Evolutionary conservation across 2,797 vertebrate species (phyloP).

Genomic region (Varecia variegata): DNA sequence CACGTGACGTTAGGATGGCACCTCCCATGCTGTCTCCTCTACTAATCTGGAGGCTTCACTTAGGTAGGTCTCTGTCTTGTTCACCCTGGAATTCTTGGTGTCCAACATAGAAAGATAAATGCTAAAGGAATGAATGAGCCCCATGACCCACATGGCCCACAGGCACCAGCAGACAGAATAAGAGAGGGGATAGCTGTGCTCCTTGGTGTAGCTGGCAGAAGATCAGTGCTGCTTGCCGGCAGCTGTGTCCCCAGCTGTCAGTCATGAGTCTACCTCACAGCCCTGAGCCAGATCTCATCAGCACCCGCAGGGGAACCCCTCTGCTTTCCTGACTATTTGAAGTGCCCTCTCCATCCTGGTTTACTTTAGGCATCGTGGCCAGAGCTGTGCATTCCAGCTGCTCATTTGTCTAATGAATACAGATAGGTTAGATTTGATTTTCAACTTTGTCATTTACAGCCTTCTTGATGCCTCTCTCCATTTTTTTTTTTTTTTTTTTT

Average conservation of each 20-base stretch:
- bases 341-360: not conserved
- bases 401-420: not conserved
- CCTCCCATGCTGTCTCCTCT: not conserved
- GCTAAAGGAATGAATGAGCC: not conserved
- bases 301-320: not conserved
- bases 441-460: not conserved
- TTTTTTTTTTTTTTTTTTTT: not conserved
- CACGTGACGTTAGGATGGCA: fast-evolving
- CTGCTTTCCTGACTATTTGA: not conserved
- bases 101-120: not conserved
- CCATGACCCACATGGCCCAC: not conserved
- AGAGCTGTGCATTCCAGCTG: not conserved
- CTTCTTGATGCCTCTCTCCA: not conserved
- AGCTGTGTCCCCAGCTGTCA: not conserved
- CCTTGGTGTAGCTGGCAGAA: not conserved
- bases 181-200: not conserved
- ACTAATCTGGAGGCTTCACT: not conserved
- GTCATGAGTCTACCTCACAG: fast-evolving
- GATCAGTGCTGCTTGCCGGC: not conserved
- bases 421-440: not conserved
- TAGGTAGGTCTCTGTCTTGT: not conserved
- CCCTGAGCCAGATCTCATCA: not conserved
- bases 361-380: not conserved
- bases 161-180: not conserved
- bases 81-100: not conserved